Evolutionary conservation across 2,797 vertebrate species (phyloP).

Genomic region (Pipistrellus pygmaeus): DNA sequence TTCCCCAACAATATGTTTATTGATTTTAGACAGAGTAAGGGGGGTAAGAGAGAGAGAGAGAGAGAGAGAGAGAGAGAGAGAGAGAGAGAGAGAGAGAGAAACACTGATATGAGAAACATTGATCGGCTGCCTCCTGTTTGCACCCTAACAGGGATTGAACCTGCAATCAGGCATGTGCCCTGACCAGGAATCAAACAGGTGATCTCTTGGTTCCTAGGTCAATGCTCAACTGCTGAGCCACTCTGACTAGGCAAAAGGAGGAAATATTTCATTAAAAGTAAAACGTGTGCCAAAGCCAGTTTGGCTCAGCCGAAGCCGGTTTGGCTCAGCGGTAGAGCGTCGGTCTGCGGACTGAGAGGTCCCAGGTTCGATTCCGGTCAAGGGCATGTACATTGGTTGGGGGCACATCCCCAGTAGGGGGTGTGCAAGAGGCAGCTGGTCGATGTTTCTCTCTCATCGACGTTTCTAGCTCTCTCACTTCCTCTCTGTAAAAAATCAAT

Average conservation of each 20-base stretch:
- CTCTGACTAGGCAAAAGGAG: not conserved
- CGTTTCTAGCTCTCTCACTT: too few species aligned
- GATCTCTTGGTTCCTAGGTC: not conserved
- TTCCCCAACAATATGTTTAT: not conserved
- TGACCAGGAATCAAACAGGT: not conserved
- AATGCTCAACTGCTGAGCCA: not conserved
- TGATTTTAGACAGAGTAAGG: not conserved
- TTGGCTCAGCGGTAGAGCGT: too few species aligned
- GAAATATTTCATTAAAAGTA: conserved; percentile 47
- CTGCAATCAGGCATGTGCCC: not conserved
- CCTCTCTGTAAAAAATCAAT: too few species aligned
- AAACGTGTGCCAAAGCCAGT: too few species aligned
- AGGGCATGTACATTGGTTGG: too few species aligned
- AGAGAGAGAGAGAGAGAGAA: not conserved
- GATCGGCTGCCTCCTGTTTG: not conserved
- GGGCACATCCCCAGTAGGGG: too few species aligned
- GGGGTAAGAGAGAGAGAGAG: not conserved
- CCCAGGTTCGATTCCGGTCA: too few species aligned
- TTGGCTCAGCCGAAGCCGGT: too few species aligned
- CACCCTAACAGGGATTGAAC: not conserved
- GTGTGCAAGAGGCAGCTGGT: too few species aligned
- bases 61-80: not conserved
- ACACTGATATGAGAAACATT: not conserved
- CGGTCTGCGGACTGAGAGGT: too few species aligned
- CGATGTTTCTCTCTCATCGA: too few species aligned